Percentiles rank a stretch among this genome's conserved stretches.
These are phyloP conservation scores for Hypomecis atomaria DNA, from an alignment of 2,888 invertebrate genomes.

Conservation along the genomic window DNA sequence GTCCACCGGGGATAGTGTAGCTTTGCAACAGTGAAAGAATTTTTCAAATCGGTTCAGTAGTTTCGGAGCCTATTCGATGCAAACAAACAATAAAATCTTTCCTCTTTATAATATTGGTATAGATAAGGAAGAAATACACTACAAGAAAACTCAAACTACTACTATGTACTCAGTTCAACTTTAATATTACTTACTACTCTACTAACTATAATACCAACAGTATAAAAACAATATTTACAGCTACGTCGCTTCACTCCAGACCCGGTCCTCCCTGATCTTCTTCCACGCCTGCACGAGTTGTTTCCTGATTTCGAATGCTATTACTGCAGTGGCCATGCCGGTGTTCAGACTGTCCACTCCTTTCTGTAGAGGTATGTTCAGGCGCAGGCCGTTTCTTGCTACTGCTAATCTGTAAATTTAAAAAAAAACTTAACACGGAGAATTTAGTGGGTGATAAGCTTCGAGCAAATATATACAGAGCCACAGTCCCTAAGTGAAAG, in stretches of 20 bases:
- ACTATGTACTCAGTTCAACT: conserved; percentile 24
- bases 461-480: too few relatives aligned
- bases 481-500: too few relatives aligned
- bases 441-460: too few relatives aligned
- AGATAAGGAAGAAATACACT: background rate
- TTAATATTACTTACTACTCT: conserved; percentile 33
- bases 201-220: conserved; percentile 3
- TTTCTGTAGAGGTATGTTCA: conserved; percentile 91
- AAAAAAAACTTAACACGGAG: too few relatives aligned
- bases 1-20: too few relatives aligned
- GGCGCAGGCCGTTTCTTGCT: conserved; percentile 83
- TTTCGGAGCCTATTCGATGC: too few relatives aligned
- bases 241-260: conserved; percentile 49
- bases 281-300: conserved; percentile 81
- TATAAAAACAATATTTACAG: conserved; percentile 30
- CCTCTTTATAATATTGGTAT: too few relatives aligned
- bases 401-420: conserved; percentile 82
- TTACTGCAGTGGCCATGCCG: conserved; percentile 91
- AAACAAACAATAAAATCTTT: too few relatives aligned
- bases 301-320: conserved; percentile 92
- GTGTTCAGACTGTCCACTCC: conserved; percentile 94
- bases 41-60: too few relatives aligned
- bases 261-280: conserved; percentile 57
- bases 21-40: too few relatives aligned
- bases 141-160: conserved; percentile 7